Percentiles rank a stretch among this genome's conserved stretches.
Conservation (phyloP, 1,140 invertebrate genomes). For the Leptinotarsa defecta region DNA sequence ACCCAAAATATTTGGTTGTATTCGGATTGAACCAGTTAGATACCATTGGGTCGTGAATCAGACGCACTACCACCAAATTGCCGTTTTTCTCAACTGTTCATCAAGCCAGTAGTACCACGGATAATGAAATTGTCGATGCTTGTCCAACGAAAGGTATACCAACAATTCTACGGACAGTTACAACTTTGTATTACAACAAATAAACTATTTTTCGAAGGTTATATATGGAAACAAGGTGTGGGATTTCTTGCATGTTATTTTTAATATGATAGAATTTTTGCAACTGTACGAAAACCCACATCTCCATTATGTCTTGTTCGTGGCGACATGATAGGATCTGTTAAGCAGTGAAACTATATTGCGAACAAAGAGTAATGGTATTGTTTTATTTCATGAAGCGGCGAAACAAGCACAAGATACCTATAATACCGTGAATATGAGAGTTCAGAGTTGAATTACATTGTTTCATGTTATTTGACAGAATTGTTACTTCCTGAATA, state of each 20-base stretch:
- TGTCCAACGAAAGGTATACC: not conserved
- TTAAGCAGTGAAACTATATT: not conserved
- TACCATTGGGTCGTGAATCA: too few relatives aligned
- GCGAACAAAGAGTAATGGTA: not conserved
- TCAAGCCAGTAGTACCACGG: too few relatives aligned
- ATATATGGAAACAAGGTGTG: not conserved
- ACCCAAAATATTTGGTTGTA: too few relatives aligned
- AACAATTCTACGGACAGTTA: not conserved
- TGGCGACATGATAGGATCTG: not conserved
- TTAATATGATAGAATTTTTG: not conserved
- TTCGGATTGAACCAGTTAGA: too few relatives aligned
- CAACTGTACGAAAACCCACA: not conserved
- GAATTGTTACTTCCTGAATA: too few relatives aligned
- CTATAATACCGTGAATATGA: too few relatives aligned
- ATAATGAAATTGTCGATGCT: not conserved
- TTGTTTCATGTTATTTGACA: too few relatives aligned
- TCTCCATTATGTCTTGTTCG: conserved; percentile 6
- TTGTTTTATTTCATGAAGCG: not conserved
- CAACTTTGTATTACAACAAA: not conserved
- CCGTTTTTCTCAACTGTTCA: too few relatives aligned
- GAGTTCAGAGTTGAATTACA: too few relatives aligned
- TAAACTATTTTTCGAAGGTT: not conserved
- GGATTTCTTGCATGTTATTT: conserved; percentile 1
- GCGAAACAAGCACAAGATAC: too few relatives aligned
- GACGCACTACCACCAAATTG: too few relatives aligned